Conservation (phyloP, 1,140 invertebrate genomes). For the Drosophila fuyamai region DNA sequence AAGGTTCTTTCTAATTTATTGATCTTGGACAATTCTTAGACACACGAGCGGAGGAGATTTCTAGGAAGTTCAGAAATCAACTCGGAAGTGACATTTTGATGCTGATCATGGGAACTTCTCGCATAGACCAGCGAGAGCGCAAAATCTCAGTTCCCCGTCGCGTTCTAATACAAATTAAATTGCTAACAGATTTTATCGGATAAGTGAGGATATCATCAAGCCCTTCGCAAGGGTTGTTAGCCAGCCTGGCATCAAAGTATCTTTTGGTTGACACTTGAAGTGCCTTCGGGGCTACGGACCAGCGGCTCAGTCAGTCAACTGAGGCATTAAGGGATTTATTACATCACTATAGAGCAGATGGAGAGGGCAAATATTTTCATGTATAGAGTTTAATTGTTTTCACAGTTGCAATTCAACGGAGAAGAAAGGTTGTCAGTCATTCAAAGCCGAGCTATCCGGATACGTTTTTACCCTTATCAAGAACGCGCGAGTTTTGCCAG, state of each 20-base stretch:
- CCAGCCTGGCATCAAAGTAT: constrained; percentile 28
- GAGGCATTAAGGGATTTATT: constrained; percentile 71
- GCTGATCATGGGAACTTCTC: constrained; percentile 58
- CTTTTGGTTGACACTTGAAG: constrained; percentile 65
- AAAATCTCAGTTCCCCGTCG: not conserved
- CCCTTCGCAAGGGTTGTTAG: constrained; percentile 24
- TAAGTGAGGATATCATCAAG: constrained; percentile 53
- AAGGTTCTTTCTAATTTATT: constrained; percentile 56
- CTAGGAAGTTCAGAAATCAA: constrained; percentile 56
- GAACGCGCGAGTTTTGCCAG: constrained; percentile 50
- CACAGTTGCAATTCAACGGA: constrained; percentile 69
- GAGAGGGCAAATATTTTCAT: constrained; percentile 70
- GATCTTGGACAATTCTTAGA: constrained; percentile 21
- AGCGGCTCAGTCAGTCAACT: constrained; percentile 42
- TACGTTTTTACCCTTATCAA: constrained; percentile 61
- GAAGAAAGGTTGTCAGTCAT: constrained; percentile 62
- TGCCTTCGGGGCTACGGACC: constrained; percentile 23
- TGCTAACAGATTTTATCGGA: constrained; percentile 60
- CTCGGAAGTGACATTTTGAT: constrained; percentile 63
- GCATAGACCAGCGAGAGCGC: constrained; percentile 16
- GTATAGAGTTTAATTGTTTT: constrained; percentile 77
- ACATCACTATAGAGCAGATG: constrained; percentile 55
- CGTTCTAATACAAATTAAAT: constrained; percentile 61
- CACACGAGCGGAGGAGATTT: constrained; percentile 37
- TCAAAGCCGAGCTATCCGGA: constrained; percentile 61